A percentile compares a stretch with the other conserved stretches of the same genome.
Evolutionary conservation across 2,888 invertebrate genomes (phyloP).

Genomic region (Morinoia aosen): DNA sequence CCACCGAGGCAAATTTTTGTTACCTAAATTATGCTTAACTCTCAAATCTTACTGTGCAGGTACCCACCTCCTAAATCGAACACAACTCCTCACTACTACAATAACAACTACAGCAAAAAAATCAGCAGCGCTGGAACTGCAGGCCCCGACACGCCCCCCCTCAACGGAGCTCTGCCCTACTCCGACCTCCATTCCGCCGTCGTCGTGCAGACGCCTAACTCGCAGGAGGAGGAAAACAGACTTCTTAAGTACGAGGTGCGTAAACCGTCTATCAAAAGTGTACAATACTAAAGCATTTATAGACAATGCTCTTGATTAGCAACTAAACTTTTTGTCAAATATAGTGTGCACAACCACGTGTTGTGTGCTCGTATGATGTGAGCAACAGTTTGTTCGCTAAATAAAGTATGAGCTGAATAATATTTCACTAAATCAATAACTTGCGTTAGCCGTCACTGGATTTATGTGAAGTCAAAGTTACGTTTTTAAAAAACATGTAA

Average conservation of each 20-base stretch:
- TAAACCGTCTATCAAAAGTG: background rate
- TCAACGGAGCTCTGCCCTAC: constrained; percentile 70
- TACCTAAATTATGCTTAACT: too few relatives aligned
- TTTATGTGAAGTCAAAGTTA: background rate
- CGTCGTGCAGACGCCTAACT: constrained; percentile 75
- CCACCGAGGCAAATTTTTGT: background rate
- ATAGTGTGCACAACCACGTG: background rate
- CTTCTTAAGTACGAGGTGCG: constrained; percentile 93
- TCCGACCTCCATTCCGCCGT: constrained; percentile 69
- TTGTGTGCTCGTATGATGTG: background rate
- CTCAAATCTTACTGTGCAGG: constrained; percentile 46
- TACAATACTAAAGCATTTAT: background rate
- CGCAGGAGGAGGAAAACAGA: constrained; percentile 86
- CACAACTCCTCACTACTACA: constrained; percentile 66
- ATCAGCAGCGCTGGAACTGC: constrained; percentile 71
- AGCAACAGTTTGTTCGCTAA: background rate
- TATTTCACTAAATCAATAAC: background rate
- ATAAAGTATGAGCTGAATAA: background rate
- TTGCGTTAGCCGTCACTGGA: background rate
- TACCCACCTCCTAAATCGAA: constrained; percentile 77
- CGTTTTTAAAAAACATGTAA: background rate
- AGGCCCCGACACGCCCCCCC: constrained; percentile 69
- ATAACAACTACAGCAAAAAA: constrained; percentile 64
- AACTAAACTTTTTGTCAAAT: background rate
- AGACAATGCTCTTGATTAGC: background rate